A percentile compares a stretch with the other conserved stretches of the same genome.
Conservation (phyloP, 2,888 invertebrate species). For the Laothoe populi region DNA sequence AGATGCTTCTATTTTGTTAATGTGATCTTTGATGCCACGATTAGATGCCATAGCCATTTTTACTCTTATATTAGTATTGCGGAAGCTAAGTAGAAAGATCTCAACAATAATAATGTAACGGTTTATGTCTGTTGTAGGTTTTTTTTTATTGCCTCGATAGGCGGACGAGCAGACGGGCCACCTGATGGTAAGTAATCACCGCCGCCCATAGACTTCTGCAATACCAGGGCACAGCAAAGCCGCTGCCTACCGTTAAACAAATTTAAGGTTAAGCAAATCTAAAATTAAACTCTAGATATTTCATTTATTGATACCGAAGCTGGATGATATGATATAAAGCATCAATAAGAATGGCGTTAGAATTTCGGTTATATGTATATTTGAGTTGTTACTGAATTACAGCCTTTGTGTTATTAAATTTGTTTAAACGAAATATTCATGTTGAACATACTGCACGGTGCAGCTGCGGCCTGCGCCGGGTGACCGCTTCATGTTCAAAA, state of each 20-base stretch:
- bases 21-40: background rate
- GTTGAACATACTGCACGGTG: slow-evolving; percentile 11
- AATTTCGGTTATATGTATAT: background rate
- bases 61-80: no score
- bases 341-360: background rate
- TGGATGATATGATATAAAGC: no score
- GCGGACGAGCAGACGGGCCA: no score
- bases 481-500: slow-evolving; percentile 13
- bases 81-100: no score
- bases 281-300: slow-evolving; percentile 6
- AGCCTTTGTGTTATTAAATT: slow-evolving; percentile 22
- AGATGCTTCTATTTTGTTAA: background rate
- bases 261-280: background rate
- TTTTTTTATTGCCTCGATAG: no score
- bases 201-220: no score
- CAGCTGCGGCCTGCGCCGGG: slow-evolving; percentile 28
- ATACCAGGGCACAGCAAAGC: no score
- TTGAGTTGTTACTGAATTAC: slow-evolving; percentile 5
- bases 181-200: no score
- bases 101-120: background rate
- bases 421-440: slow-evolving; percentile 20
- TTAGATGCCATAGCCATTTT: no score
- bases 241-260: no score
- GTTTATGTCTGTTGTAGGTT: no score
- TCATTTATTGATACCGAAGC: background rate